These are phyloP conservation scores for Asobara japonica DNA, from an alignment of 1,140 invertebrate species.

Conservation along the genomic window DNA sequence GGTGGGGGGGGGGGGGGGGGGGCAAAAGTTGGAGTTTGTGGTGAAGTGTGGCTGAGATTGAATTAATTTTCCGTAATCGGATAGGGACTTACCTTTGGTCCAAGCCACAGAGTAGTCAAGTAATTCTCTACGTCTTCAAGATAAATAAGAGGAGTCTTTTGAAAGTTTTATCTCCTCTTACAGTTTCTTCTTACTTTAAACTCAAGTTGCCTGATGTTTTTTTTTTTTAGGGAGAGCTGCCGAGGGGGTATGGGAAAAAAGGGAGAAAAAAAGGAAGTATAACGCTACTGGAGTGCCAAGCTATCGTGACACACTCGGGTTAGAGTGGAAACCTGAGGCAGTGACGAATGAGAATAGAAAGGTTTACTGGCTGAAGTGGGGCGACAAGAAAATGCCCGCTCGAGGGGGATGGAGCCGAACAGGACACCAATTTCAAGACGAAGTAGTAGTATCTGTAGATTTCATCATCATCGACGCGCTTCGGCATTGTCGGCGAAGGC, in stretches of 20 bases:
- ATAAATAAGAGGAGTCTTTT: constrained; percentile 22
- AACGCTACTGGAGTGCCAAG: background rate
- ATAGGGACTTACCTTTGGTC: background rate
- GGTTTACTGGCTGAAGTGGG: constrained; percentile 36
- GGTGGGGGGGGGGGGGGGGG: background rate
- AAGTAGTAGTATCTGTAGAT: constrained; percentile 50
- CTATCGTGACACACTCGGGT: background rate
- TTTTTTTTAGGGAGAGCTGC: constrained; percentile 11
- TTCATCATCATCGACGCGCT: constrained; percentile 49
- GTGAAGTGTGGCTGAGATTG: too few relatives aligned
- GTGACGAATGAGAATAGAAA: constrained; percentile 1
- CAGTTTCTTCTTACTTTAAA: constrained; percentile 1
- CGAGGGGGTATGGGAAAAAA: background rate
- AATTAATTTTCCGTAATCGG: background rate
- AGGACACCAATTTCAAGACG: constrained; percentile 45
- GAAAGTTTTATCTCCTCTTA: constrained; percentile 25
- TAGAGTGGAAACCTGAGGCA: background rate
- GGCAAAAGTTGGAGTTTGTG: too few relatives aligned
- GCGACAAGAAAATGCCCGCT: constrained; percentile 35
- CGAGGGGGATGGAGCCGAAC: constrained; percentile 45
- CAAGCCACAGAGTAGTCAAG: background rate
- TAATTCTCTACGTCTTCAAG: background rate
- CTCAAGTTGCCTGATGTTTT: constrained; percentile 8
- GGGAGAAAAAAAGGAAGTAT: background rate
- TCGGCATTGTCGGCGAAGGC: constrained; percentile 39